These are phyloP conservation scores for Cantharis flavilabris DNA, from an alignment of 2,888 invertebrate genomes.

Conservation along the genomic window DNA sequence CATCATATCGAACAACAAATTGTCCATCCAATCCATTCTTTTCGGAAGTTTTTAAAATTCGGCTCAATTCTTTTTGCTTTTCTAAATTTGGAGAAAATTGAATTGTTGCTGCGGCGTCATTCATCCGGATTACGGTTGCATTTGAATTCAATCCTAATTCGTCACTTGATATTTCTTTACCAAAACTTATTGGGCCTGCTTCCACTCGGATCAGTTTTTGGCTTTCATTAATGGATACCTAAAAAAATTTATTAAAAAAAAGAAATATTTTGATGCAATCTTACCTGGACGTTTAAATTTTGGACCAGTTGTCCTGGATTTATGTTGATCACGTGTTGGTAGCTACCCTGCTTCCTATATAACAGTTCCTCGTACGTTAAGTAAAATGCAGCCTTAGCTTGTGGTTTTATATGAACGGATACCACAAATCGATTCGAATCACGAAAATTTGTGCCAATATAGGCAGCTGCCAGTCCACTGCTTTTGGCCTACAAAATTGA, in stretches of 20 bases:
- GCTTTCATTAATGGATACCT: constrained; percentile 66
- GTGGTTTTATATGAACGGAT: constrained; percentile 68
- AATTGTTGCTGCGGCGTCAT: constrained; percentile 49
- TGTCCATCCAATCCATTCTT: constrained; percentile 64
- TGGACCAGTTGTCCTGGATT: constrained; percentile 70
- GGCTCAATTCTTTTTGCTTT: constrained; percentile 61
- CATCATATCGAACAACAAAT: constrained; percentile 72
- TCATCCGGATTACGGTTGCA: constrained; percentile 42
- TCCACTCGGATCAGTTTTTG: constrained; percentile 63
- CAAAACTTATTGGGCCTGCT: constrained; percentile 67
- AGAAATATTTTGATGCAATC: not conserved
- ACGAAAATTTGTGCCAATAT: constrained; percentile 66
- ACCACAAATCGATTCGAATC: constrained; percentile 74
- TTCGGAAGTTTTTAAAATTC: constrained; percentile 46
- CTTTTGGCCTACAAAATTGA: constrained; percentile 57
- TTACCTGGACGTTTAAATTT: constrained; percentile 62
- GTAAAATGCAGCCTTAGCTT: constrained; percentile 67
- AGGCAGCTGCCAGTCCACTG: constrained; percentile 64
- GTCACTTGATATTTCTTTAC: constrained; percentile 65
- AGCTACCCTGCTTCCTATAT: constrained; percentile 65
- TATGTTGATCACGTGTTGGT: constrained; percentile 71
- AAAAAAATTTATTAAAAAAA: not conserved
- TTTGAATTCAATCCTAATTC: constrained; percentile 54
- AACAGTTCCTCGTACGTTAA: constrained; percentile 75
- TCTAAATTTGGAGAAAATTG: constrained; percentile 64